Conservation (phyloP, 1,140 invertebrate species). For the Habropoda laboriosa region DNA sequence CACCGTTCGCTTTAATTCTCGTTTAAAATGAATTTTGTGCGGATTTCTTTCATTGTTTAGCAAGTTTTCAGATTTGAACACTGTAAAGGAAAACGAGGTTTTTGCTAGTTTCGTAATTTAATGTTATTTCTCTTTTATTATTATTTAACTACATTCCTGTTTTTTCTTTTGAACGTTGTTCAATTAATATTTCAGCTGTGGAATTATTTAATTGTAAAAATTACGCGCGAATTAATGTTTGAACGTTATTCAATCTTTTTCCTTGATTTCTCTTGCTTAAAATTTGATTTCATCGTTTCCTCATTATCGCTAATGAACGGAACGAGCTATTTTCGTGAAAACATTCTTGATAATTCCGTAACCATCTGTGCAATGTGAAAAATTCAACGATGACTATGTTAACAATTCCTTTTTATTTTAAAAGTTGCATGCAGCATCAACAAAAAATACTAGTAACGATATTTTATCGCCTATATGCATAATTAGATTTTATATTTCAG, state of each 20-base stretch:
- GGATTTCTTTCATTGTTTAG: neutral
- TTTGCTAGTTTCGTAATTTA: no score
- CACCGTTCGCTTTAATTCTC: neutral
- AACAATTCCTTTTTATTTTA: no score
- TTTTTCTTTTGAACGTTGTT: neutral
- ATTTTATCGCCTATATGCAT: no score
- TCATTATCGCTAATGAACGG: conserved; percentile 5
- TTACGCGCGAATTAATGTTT: neutral
- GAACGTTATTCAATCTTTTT: neutral
- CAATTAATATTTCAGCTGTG: neutral
- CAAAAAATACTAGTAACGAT: no score
- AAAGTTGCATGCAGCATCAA: no score
- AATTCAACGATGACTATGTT: no score
- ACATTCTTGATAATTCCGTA: neutral
- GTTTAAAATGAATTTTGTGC: neutral
- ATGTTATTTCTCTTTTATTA: no score
- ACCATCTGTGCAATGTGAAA: neutral
- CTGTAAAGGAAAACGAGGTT: no score
- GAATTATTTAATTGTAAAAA: neutral
- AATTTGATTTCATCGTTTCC: neutral
- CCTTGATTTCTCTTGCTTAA: neutral
- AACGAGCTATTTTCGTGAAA: neutral
- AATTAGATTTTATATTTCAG: no score
- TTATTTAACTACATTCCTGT: neutral
- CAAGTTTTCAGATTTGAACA: no score